These are phyloP conservation scores for Uloborus plumipes DNA, from an alignment of 2,888 invertebrate species.

Conservation along the genomic window DNA sequence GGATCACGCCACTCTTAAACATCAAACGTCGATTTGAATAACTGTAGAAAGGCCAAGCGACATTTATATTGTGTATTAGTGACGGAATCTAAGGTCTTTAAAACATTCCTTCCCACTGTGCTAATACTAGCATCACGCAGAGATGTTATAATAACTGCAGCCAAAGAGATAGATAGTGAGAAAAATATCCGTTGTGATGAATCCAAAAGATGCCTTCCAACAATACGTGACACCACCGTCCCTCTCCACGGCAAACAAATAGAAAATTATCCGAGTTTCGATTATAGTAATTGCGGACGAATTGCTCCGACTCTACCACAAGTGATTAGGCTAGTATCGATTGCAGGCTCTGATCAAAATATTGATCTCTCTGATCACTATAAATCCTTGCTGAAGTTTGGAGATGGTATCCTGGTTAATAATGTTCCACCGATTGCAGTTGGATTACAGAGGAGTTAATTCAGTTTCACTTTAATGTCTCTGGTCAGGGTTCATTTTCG, in stretches of 20 bases:
- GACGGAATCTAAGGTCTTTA: slow-evolving; percentile 9
- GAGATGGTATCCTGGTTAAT: too few species aligned
- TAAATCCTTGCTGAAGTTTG: too few species aligned
- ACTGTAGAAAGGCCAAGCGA: too few species aligned
- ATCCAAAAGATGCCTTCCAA: slow-evolving; percentile 28
- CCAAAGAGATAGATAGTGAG: neutral
- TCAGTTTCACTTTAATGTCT: too few species aligned
- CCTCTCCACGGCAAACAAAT: slow-evolving; percentile 48
- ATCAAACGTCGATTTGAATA: too few species aligned
- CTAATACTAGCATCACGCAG: slow-evolving; percentile 46
- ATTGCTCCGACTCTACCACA: slow-evolving; percentile 38
- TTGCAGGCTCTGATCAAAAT: slow-evolving; percentile 24
- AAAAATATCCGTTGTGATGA: slow-evolving; percentile 1
- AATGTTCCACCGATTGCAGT: too few species aligned
- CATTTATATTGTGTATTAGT: too few species aligned
- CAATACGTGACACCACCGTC: slow-evolving; percentile 30
- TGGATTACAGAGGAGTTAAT: too few species aligned
- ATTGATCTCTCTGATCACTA: slow-evolving; percentile 8
- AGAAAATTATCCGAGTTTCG: slow-evolving; percentile 52
- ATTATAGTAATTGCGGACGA: slow-evolving; percentile 56
- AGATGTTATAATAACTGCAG: slow-evolving; percentile 26
- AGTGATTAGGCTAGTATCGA: slow-evolving; percentile 42
- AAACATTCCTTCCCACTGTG: slow-evolving; percentile 38
- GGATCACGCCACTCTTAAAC: too few species aligned
- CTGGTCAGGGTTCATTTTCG: too few species aligned